These are phyloP conservation scores for Trichonephila clavipes DNA, from an alignment of 1,140 invertebrate genomes.

Conservation along the genomic window DNA sequence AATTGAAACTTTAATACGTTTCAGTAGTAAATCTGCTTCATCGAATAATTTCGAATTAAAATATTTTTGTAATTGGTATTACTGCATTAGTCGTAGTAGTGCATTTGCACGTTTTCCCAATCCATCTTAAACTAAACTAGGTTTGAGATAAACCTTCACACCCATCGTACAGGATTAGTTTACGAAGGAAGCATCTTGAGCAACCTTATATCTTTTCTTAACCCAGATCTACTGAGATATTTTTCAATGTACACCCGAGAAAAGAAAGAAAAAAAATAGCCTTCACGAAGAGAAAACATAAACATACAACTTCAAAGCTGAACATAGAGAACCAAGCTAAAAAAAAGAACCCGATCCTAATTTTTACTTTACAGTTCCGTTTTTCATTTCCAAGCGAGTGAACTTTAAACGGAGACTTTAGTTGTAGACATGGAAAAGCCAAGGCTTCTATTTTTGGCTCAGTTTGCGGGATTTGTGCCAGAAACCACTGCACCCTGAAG, in stretches of 20 bases:
- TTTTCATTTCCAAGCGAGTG: constrained; percentile 38
- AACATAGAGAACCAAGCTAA: background rate
- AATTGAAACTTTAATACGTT: too few species aligned
- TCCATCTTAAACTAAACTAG: background rate
- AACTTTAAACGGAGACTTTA: constrained; percentile 34
- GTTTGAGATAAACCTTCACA: background rate
- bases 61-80: too few species aligned
- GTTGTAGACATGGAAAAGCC: constrained; percentile 34
- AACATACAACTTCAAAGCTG: constrained; percentile 3
- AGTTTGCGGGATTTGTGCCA: constrained; percentile 45
- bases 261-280: background rate
- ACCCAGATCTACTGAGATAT: constrained; percentile 1
- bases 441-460: constrained; percentile 35
- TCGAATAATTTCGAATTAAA: too few species aligned
- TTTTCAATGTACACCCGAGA: background rate
- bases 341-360: background rate
- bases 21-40: too few species aligned
- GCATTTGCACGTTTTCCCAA: background rate
- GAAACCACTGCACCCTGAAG: constrained; percentile 49
- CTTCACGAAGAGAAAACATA: constrained; percentile 5
- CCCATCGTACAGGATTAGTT: background rate
- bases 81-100: too few species aligned
- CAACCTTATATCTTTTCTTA: constrained; percentile 25
- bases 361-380: constrained; percentile 13
- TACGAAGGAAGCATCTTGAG: background rate